phyloP scores from a whole-genome alignment of 2,888 invertebrate species.

The Pachymerium ferrugineum region DNA sequence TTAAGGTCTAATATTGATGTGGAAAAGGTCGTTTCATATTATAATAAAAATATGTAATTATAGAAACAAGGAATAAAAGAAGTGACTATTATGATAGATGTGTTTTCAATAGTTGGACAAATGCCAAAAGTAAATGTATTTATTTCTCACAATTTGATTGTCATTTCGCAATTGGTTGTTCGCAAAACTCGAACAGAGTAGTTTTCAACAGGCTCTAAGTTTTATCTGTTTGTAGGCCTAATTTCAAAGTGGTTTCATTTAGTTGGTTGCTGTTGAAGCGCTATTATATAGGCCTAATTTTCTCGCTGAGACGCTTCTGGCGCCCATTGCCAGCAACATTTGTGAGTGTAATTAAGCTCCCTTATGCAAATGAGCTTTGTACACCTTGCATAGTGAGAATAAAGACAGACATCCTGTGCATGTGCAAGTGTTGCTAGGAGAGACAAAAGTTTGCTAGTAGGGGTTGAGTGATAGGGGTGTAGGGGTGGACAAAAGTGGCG shows the following conservation, averaged over 20 bases:
- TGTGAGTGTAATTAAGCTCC: conserved; percentile 21
- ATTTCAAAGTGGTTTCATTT: conserved; percentile 6
- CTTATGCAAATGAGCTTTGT: conserved; percentile 15
- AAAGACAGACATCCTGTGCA: conserved; percentile 20
- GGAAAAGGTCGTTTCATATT: too few relatives aligned
- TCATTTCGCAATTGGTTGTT: too few relatives aligned
- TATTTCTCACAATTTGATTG: too few relatives aligned
- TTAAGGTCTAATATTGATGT: too few relatives aligned
- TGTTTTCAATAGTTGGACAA: too few relatives aligned
- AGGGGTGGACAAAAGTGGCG: too few relatives aligned
- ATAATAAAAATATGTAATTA: too few relatives aligned
- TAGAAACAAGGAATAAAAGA: neutral
- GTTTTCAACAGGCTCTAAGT: neutral
- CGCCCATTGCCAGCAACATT: conserved; percentile 16
- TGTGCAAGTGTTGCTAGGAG: conserved; percentile 15
- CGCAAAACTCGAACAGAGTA: too few relatives aligned
- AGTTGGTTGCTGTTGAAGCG: neutral
- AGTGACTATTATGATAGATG: neutral
- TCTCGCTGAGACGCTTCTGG: conserved; percentile 12
- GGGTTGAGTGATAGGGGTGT: too few relatives aligned
- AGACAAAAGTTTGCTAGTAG: neutral
- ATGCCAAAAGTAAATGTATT: too few relatives aligned
- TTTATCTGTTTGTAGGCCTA: neutral
- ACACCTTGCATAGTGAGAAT: conserved; percentile 25
- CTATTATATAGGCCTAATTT: conserved; percentile 11